phyloP scores from a whole-genome alignment of 1,140 invertebrate genomes.

The Phocides pigmalion region DNA sequence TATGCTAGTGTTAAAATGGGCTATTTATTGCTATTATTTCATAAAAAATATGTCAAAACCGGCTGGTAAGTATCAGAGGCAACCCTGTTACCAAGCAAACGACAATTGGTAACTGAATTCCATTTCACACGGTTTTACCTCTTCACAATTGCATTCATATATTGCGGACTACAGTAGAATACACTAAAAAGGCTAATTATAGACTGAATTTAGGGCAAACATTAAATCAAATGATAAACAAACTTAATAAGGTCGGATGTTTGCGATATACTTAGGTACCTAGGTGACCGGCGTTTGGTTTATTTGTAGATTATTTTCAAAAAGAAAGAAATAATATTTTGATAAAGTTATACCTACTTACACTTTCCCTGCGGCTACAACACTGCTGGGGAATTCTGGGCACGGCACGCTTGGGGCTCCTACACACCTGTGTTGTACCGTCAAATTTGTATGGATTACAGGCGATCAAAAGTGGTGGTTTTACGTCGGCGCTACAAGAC shows the following conservation, averaged over 20 bases:
- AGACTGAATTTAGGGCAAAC: conserved; percentile 25
- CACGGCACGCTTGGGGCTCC: too few species aligned
- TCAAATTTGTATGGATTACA: too few species aligned
- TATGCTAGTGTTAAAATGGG: too few species aligned
- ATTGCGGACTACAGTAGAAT: conserved; percentile 22
- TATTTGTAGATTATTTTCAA: background rate
- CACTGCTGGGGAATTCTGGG: too few species aligned
- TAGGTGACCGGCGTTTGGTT: too few species aligned
- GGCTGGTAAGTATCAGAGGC: background rate
- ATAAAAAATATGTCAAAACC: background rate
- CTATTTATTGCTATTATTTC: too few species aligned
- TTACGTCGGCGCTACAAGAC: too few species aligned
- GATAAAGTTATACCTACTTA: too few species aligned
- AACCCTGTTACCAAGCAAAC: conserved; percentile 18
- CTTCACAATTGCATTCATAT: conserved; percentile 17
- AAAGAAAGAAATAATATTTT: background rate
- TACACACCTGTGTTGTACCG: too few species aligned
- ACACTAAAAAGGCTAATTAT: conserved; percentile 24
- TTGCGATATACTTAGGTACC: background rate
- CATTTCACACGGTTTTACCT: conserved; percentile 30
- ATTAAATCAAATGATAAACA: conserved; percentile 10
- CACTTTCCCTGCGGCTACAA: too few species aligned
- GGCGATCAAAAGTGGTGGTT: too few species aligned
- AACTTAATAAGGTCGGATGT: background rate
- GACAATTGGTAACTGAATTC: conserved; percentile 22